Evolutionary conservation across 2,113 vertebrate genomes (phyloP), one percentile per base, ranked within the genome.

Genomic region (Sialia sialis): DNA sequence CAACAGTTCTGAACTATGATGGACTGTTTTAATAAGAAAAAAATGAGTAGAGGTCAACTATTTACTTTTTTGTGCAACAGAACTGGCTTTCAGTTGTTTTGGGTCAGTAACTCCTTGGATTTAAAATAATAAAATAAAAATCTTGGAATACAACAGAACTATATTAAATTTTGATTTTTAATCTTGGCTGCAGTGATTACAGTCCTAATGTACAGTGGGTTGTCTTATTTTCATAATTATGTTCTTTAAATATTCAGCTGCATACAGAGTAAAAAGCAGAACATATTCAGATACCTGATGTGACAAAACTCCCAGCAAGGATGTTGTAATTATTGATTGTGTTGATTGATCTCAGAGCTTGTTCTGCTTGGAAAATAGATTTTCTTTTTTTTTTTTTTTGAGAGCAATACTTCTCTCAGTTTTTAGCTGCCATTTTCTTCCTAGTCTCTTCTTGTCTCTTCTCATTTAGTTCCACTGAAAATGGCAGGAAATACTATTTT

Each of bases 1-100:
- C 88, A 89, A 93, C 91, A 94, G 93, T 94, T 96, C 96, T 78
- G 83, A 96, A 62, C 87, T 91, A 91, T 54, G 70, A 87, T 90
- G 74, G 74, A 51, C 94, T 96, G 91, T 94, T 95, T 94, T 60
- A 96, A 91, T 54, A 83, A 91, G 93, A 62, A 29, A 94, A 83
- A 95, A 95, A 91, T 54, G 87, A 94, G 73, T 77, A 86, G 84
- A 94, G 82, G 85, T 79, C 81, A 88, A 30, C 76, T 88, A 55
- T 89, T 96, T 70, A 88, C 86, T 95, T 81, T 44, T 90, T 20
- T 90, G 32, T 52, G 78, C 58, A 88, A 82, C 58, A 44, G 91
- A 79, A 66, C 67, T 63, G 67, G 67, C 89, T 89, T 79, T 64
- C 87, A 59, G 20, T 64, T 43, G 38, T 34, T 64, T 43, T 44